Percentiles rank a stretch among this genome's conserved stretches.
phyloP scores from a whole-genome alignment of 2,113 vertebrate genomes.

The Oxyura jamaicensis region DNA sequence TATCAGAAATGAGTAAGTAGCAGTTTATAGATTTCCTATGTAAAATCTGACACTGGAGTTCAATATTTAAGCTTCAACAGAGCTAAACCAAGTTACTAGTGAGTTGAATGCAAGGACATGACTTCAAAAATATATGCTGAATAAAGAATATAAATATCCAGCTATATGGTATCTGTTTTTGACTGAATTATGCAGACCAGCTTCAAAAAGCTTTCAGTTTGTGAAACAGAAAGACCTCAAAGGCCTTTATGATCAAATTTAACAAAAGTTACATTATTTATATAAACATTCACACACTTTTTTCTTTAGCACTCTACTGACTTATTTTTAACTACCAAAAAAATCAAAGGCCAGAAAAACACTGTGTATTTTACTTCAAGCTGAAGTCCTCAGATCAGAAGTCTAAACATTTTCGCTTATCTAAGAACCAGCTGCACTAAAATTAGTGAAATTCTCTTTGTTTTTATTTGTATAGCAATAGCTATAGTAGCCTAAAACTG shows the following conservation, averaged over 20 bases:
- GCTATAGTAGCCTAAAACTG: slow-evolving; percentile 1
- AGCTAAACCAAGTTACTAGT: neutral
- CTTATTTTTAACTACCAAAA: neutral
- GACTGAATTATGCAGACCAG: neutral
- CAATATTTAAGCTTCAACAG: neutral
- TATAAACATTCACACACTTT: neutral
- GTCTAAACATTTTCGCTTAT: neutral
- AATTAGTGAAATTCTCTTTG: neutral
- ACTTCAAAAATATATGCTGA: neutral
- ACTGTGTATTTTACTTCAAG: neutral
- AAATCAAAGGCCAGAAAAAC: neutral
- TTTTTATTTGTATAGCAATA: neutral
- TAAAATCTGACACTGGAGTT: neutral
- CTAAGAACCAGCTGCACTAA: neutral
- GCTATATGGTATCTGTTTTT: neutral
- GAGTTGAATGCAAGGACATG: neutral
- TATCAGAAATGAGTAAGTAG: neutral
- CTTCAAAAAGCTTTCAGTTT: neutral
- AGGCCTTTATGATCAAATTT: neutral
- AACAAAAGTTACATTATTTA: neutral
- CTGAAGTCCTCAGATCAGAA: neutral
- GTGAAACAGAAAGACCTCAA: neutral
- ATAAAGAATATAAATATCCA: neutral
- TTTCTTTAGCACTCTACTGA: neutral
- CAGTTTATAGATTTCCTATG: neutral